Conservation (phyloP, 2,113 vertebrate species). For the Catharus bicknelli region DNA sequence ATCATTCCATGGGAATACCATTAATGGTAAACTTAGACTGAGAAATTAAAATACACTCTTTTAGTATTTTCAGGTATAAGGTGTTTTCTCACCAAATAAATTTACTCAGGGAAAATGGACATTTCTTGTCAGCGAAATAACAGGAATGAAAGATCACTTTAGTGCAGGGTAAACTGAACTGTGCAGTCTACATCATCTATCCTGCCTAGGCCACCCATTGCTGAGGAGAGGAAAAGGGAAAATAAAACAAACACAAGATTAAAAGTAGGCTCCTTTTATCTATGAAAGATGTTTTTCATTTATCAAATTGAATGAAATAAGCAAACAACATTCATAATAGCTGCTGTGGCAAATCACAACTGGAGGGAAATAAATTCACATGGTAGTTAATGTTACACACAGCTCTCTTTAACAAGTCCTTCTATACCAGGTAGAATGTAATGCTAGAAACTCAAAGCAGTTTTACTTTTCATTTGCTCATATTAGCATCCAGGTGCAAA, state of each 20-base stretch:
- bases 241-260: not conserved
- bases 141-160: not conserved
- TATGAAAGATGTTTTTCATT: not conserved
- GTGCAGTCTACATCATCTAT: not conserved
- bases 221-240: not conserved
- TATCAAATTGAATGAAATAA: not conserved
- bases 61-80: not conserved
- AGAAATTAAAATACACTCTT: not conserved
- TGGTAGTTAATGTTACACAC: not conserved
- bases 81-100: not conserved
- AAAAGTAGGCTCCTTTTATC: not conserved
- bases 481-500: not conserved
- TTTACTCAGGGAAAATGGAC: not conserved
- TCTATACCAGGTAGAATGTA: not conserved
- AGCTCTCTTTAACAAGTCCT: not conserved
- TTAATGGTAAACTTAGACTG: not conserved
- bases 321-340: not conserved
- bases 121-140: not conserved
- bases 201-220: not conserved
- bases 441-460: not conserved
- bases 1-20: not conserved
- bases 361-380: not conserved
- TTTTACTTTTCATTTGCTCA: not conserved
- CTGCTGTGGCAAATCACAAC: not conserved
- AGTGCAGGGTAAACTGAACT: not conserved